These are phyloP conservation scores for Erythrocercus mccallii DNA, from an alignment of 2,113 vertebrate genomes.

Conservation along the genomic window DNA sequence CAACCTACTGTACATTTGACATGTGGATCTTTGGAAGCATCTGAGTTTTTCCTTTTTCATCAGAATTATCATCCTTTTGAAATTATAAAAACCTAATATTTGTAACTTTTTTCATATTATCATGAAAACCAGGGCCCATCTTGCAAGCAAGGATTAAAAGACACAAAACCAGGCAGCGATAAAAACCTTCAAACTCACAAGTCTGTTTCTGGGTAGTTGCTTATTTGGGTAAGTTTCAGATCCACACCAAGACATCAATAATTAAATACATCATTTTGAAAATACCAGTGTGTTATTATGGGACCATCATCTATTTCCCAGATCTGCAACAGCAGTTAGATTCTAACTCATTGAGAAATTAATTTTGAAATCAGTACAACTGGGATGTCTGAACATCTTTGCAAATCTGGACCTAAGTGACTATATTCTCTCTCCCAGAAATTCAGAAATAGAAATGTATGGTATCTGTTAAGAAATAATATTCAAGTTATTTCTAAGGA, in stretches of 20 bases:
- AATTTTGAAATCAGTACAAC: background rate
- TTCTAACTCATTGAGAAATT: background rate
- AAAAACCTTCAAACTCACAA: too few species aligned
- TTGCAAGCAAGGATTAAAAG: background rate
- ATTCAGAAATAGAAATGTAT: background rate
- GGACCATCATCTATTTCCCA: background rate
- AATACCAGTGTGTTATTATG: background rate
- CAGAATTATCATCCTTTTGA: background rate
- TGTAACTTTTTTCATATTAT: background rate
- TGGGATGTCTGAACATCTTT: background rate
- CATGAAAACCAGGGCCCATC: background rate
- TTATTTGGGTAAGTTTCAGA: background rate
- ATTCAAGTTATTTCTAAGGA: background rate
- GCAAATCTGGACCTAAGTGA: background rate
- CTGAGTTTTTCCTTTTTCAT: background rate
- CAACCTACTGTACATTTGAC: background rate
- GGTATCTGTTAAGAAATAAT: background rate
- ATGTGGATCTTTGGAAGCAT: background rate
- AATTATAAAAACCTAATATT: background rate
- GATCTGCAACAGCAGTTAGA: background rate
- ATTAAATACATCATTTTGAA: background rate
- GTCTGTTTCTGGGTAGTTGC: background rate
- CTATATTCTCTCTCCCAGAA: background rate
- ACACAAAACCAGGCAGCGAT: background rate
- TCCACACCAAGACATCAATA: background rate